Conservation (phyloP, 2,888 invertebrate species). For the Apodemia mormo region DNA sequence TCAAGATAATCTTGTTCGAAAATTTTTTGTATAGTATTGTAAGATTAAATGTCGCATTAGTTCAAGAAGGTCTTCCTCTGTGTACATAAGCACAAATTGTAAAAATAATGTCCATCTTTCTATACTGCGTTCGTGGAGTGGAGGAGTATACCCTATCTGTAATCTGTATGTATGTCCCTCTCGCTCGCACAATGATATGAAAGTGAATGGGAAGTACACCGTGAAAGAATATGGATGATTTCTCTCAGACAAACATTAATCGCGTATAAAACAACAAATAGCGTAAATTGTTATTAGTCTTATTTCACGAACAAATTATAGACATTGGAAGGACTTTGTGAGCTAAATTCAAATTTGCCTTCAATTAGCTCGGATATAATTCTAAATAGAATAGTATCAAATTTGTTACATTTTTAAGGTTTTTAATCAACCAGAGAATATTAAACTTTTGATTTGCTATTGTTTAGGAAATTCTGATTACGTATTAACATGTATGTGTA, state of each 20-base stretch:
- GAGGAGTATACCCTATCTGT: too few species aligned
- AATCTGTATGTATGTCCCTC: neutral
- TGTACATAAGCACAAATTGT: constrained; percentile 44
- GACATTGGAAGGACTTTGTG: constrained; percentile 1
- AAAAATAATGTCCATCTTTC: neutral
- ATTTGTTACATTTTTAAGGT: constrained; percentile 12
- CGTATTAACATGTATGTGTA: neutral
- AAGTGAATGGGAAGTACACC: neutral
- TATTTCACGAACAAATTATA: neutral
- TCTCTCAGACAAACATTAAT: neutral
- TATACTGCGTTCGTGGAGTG: neutral
- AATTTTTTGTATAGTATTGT: constrained; percentile 58
- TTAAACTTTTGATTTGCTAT: neutral
- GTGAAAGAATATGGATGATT: neutral
- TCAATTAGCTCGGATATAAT: constrained; percentile 15
- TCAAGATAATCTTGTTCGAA: constrained; percentile 63
- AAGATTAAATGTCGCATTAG: constrained; percentile 49
- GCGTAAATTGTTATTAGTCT: neutral
- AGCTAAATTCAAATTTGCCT: constrained; percentile 11
- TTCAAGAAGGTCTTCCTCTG: constrained; percentile 38
- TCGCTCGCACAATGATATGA: neutral
- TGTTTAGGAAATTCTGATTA: neutral
- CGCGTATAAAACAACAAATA: neutral
- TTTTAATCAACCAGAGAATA: neutral
- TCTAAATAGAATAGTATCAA: neutral